Evolutionary conservation across 2,888 invertebrate genomes (phyloP).

Genomic region (Eledone cirrhosa): DNA sequence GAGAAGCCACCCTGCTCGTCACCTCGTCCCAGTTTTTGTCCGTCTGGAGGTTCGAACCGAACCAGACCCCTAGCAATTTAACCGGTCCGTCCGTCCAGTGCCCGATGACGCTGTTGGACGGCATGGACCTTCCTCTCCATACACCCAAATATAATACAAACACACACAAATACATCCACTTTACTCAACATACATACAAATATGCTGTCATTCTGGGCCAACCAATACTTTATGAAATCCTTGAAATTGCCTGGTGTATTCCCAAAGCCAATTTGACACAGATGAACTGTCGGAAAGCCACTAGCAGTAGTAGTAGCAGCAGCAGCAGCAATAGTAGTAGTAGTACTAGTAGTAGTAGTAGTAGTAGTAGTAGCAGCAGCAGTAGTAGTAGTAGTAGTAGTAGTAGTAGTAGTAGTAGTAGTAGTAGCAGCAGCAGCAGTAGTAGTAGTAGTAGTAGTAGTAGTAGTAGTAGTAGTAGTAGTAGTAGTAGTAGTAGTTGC

Average conservation of each 20-base stretch:
- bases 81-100: too few species aligned
- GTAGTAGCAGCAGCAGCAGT: slow-evolving; percentile 5
- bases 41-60: too few species aligned
- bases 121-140: too few species aligned
- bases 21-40: too few species aligned
- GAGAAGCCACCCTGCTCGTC: too few species aligned
- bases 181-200: neutral
- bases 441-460: slow-evolving; percentile 8
- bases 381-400: slow-evolving; percentile 8
- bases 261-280: neutral
- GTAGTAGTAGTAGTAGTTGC: slow-evolving; percentile 13
- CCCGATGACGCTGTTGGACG: too few species aligned
- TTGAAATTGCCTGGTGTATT: neutral
- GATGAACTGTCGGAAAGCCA: neutral
- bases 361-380: slow-evolving; percentile 13
- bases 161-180: neutral
- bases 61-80: too few species aligned
- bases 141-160: too few species aligned
- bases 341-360: slow-evolving; percentile 13
- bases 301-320: too few species aligned
- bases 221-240: neutral
- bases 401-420: slow-evolving; percentile 8
- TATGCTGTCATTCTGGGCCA: neutral
- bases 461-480: slow-evolving; percentile 13
- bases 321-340: neutral